Conservation (phyloP, 1,140 invertebrate species). For the Heliconius melpomene region DNA sequence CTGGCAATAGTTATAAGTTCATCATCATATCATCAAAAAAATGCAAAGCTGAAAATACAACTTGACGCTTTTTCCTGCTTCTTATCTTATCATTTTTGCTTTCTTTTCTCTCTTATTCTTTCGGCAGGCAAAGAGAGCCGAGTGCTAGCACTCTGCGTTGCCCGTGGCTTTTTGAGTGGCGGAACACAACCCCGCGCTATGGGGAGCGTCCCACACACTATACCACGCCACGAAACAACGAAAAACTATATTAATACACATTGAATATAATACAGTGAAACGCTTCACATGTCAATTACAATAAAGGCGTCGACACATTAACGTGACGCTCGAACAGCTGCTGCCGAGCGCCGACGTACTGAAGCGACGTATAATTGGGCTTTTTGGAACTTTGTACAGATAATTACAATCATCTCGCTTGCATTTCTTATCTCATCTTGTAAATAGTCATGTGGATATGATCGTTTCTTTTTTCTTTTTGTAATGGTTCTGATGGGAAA, state of each 20-base stretch:
- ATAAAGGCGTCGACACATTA: neutral
- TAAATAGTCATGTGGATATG: neutral
- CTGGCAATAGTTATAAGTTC: too few relatives aligned
- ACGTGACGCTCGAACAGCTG: conserved; percentile 7
- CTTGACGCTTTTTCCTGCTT: too few relatives aligned
- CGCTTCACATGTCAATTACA: neutral
- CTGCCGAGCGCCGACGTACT: conserved; percentile 17
- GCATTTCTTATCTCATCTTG: neutral
- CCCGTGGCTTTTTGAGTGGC: neutral
- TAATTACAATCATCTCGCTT: conserved; percentile 13
- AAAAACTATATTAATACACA: neutral
- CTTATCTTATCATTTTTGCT: too few relatives aligned
- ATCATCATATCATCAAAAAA: too few relatives aligned
- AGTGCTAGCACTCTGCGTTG: neutral
- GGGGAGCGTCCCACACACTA: too few relatives aligned
- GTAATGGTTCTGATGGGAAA: neutral
- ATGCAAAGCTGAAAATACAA: too few relatives aligned
- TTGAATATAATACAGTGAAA: neutral
- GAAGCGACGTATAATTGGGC: conserved; percentile 28
- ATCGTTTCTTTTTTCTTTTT: neutral
- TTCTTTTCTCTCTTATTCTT: too few relatives aligned
- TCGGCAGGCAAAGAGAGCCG: neutral
- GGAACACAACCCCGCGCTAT: too few relatives aligned
- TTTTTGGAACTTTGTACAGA: conserved; percentile 44
- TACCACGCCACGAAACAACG: too few relatives aligned